Evolutionary conservation across 2,113 vertebrate species (phyloP).

Genomic region (Anser brachyrhynchus): DNA sequence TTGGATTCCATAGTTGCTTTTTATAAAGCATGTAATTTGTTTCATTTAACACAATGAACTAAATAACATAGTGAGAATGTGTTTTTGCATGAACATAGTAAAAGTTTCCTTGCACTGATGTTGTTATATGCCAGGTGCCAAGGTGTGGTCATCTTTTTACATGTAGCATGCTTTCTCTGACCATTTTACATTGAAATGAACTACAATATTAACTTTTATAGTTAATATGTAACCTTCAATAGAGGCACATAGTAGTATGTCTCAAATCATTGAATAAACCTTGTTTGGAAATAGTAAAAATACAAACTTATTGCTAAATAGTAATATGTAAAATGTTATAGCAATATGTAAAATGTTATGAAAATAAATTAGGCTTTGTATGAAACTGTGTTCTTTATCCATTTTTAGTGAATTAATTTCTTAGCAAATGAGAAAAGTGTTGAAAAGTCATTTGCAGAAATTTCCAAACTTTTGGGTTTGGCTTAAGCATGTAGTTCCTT

Average conservation of each 20-base stretch:
- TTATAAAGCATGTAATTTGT: conserved; percentile 14
- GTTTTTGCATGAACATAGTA: conserved; percentile 41
- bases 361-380: neutral
- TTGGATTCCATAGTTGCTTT: neutral
- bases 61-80: neutral
- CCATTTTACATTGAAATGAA: conserved; percentile 61
- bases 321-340: neutral
- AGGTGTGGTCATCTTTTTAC: conserved; percentile 38
- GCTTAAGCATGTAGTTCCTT: neutral
- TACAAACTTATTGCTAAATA: neutral
- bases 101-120: conserved; percentile 31
- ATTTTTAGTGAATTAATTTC: neutral
- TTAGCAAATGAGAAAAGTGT: neutral
- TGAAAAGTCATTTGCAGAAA: neutral
- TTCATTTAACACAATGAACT: conserved; percentile 29
- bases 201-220: conserved; percentile 60
- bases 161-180: conserved; percentile 61
- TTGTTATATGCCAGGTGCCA: conserved; percentile 33
- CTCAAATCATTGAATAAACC: neutral
- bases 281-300: neutral
- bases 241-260: conserved; percentile 43
- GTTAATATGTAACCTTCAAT: conserved; percentile 77
- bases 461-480: neutral
- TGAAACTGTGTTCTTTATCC: neutral
- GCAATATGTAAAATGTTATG: neutral